Percentiles rank a stretch among this genome's conserved stretches.
Conservation (phyloP, 1,140 invertebrate genomes). For the Uloborus diversus region DNA sequence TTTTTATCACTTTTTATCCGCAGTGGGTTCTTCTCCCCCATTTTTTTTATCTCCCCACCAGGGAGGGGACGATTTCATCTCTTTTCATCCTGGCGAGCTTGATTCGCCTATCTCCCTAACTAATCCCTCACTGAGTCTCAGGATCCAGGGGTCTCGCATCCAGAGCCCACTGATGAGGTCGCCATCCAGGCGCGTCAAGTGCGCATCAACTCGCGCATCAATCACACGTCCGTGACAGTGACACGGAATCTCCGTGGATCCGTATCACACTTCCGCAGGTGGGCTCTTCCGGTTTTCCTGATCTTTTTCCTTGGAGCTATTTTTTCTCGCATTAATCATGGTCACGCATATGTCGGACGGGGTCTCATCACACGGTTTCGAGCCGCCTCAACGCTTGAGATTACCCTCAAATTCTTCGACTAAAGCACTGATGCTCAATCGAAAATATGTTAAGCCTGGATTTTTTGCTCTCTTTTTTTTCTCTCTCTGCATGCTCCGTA, state of each 20-base stretch:
- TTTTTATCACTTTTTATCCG: slow-evolving; percentile 53
- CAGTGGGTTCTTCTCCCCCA: slow-evolving; percentile 9
- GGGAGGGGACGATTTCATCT: slow-evolving; percentile 27
- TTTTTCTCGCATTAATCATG: slow-evolving; percentile 57
- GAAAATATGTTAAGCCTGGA: slow-evolving; percentile 43
- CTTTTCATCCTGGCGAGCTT: slow-evolving; percentile 40
- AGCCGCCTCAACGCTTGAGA: slow-evolving; percentile 31
- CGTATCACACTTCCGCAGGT: slow-evolving; percentile 57
- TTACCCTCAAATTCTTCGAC: slow-evolving; percentile 45
- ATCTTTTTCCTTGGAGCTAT: slow-evolving; percentile 38
- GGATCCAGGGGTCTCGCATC: slow-evolving; percentile 30
- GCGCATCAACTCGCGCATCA: slow-evolving; percentile 39
- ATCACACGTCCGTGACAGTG: slow-evolving; percentile 44
- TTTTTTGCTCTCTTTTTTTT: slow-evolving; percentile 13
- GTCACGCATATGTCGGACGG: slow-evolving; percentile 53
- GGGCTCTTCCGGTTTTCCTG: slow-evolving; percentile 51
- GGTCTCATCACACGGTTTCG: slow-evolving; percentile 10
- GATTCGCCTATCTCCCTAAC: slow-evolving; percentile 51
- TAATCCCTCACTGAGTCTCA: slow-evolving; percentile 35
- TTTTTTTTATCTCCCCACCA: background rate
- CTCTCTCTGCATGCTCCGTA: background rate
- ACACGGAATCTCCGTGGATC: slow-evolving; percentile 55
- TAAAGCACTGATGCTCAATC: slow-evolving; percentile 51
- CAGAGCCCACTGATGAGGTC: slow-evolving; percentile 35
- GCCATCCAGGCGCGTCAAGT: slow-evolving; percentile 52